phyloP scores from a whole-genome alignment of 2,888 invertebrate species.

The Psococerastis gibbosa region DNA sequence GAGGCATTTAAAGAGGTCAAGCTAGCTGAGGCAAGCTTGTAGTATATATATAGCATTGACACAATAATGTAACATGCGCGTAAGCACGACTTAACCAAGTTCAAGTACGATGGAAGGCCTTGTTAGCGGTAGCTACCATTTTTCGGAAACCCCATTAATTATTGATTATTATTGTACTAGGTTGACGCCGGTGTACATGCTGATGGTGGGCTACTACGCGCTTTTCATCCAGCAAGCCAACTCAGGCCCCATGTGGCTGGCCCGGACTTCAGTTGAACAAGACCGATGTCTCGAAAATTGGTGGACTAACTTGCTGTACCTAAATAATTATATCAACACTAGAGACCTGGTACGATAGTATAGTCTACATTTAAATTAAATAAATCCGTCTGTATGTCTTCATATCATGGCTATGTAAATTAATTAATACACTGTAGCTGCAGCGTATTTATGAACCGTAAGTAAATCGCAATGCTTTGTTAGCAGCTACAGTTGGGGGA shows the following conservation, averaged over 20 bases:
- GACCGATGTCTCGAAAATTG: conserved; percentile 36
- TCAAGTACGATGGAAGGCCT: too few species aligned
- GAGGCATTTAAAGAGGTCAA: too few species aligned
- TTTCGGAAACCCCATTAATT: too few species aligned
- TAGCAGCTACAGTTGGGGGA: too few species aligned
- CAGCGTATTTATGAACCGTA: background rate
- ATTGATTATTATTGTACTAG: too few species aligned
- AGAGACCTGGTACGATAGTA: conserved; percentile 33
- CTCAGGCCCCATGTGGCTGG: conserved; percentile 39
- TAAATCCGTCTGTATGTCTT: background rate
- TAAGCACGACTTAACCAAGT: too few species aligned
- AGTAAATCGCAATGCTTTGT: too few species aligned
- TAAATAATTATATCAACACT: conserved; percentile 37
- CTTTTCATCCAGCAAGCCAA: conserved; percentile 36
- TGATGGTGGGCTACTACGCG: conserved; percentile 35
- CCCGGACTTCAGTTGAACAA: conserved; percentile 30
- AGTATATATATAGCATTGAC: too few species aligned
- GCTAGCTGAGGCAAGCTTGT: too few species aligned
- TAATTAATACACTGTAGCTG: background rate
- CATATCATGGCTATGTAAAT: too few species aligned
- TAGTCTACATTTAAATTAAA: background rate
- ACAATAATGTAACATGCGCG: too few species aligned
- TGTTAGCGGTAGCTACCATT: too few species aligned
- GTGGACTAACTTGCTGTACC: conserved; percentile 41
- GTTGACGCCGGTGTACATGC: conserved; percentile 34